phyloP scores from a whole-genome alignment of 1,140 invertebrate species.

The Scaptomyza graminum region DNA sequence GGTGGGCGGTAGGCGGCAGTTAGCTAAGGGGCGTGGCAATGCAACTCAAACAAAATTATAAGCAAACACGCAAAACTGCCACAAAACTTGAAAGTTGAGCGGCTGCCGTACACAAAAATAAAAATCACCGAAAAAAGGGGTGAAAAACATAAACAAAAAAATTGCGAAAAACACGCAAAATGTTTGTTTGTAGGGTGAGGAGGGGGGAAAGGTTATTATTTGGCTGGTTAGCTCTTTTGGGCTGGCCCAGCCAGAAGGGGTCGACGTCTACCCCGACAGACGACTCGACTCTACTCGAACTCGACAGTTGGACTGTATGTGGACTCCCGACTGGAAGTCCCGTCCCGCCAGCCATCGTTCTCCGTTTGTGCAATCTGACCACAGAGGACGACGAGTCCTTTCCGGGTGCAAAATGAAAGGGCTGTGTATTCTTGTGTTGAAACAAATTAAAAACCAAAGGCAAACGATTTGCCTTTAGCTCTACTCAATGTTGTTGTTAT shows the following conservation, averaged over 20 bases:
- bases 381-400: conserved; percentile 12
- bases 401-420: conserved; percentile 29
- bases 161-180: conserved; percentile 49
- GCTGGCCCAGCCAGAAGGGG: background rate
- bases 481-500: conserved; percentile 17
- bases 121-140: conserved; percentile 26
- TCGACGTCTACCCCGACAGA: conserved; percentile 21
- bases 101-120: conserved; percentile 9
- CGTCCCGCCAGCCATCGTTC: too few relatives aligned
- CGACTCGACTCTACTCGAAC: conserved; percentile 21
- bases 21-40: conserved; percentile 52
- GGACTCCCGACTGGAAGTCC: background rate
- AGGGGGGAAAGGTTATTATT: conserved; percentile 24
- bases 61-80: conserved; percentile 81
- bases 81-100: conserved; percentile 75
- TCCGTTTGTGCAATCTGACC: conserved; percentile 30
- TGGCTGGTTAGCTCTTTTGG: background rate
- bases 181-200: conserved; percentile 36
- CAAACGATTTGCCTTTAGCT: conserved; percentile 40
- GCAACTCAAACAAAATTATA: conserved; percentile 80
- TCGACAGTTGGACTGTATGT: background rate
- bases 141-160: conserved; percentile 37
- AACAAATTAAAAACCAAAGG: conserved; percentile 46
- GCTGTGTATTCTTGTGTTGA: conserved; percentile 8
- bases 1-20: background rate